phyloP scores from a whole-genome alignment of 1,140 invertebrate genomes.

The Oncopeltus fasciatus region DNA sequence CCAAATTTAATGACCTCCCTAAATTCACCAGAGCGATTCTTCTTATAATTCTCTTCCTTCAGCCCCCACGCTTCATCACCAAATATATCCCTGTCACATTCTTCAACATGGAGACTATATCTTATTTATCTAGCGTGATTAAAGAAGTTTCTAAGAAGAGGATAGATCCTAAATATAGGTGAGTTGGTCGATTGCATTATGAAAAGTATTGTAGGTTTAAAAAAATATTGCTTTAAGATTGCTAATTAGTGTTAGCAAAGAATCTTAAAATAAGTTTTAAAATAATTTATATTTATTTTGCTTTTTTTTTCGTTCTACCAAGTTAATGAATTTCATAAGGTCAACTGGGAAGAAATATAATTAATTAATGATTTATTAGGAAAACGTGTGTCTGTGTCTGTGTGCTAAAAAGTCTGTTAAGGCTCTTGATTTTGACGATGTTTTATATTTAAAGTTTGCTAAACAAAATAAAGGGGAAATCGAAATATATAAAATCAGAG shows the following conservation, averaged over 20 bases:
- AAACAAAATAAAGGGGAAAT: too few relatives aligned
- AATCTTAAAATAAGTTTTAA: not conserved
- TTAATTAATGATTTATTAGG: too few relatives aligned
- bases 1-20: conserved; percentile 20
- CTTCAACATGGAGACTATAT: conserved; percentile 22
- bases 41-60: conserved; percentile 19
- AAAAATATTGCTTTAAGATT: not conserved
- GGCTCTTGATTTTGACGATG: too few relatives aligned
- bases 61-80: conserved; percentile 14
- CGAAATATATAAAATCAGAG: too few relatives aligned
- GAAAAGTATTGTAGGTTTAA: not conserved
- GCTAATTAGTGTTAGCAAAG: not conserved
- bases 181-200: not conserved
- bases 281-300: too few relatives aligned
- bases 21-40: conserved; percentile 18
- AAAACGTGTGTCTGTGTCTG: too few relatives aligned
- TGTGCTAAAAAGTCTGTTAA: too few relatives aligned
- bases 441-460: too few relatives aligned
- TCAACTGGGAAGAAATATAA: not conserved
- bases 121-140: conserved; percentile 19
- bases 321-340: too few relatives aligned
- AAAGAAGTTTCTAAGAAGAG: conserved; percentile 19
- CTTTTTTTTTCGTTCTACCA: too few relatives aligned
- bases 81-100: conserved; percentile 20
- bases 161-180: conserved; percentile 11